Base-by-base conservation (phyloP, 2,113 vertebrate genomes). In the Todiramphus saurophagus region DNA sequence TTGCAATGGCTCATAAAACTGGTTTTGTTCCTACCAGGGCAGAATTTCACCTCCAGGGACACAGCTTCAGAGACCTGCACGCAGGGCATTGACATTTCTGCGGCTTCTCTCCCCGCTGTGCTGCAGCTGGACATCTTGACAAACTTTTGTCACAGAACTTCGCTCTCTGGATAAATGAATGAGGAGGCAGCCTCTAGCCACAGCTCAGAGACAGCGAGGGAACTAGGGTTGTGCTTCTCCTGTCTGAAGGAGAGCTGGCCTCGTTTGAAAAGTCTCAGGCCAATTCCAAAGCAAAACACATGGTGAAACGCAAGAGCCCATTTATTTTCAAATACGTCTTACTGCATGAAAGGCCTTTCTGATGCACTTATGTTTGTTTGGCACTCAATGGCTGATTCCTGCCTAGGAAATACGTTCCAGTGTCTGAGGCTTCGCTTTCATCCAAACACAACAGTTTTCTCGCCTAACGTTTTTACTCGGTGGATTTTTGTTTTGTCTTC, bases 331-430 rank as follows among this genome's bases (percentile, higher is more conserved):
- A 74, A 77, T 60, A 85, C 1, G 5, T 58, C 76, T 96, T 83
- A 13, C 75, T 88, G 72, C 50, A 64, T 80, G 76, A 94, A 94
- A 94, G 79, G 72, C 59, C 35, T 94, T 95, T 95, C 83, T 78
- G 53, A 92, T 28, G 43, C 3, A 1, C 64, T 41, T 84, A 16
- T 67, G 69, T 93, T 94, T 93, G 63, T 90, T 69, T 94, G 85
- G 94, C 83, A 21, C 39, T 80, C 70, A 77, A 7, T 10, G 28
- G 21, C 90, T 73, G 79, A 92, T 90, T 83, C 76, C 30, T 76
- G 67, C 88, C 90, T 88, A 10, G 21, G 72, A 94, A 94, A 90
- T 37, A 76, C 78, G 79, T 92, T 87, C 89, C 85, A 83, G 24
- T 6, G 72, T 87, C 82, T 88, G 70, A 93, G 70, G 88, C 53